Evolutionary conservation across 2,113 vertebrate genomes (phyloP).

Genomic region (Oophaga pumilio): DNA sequence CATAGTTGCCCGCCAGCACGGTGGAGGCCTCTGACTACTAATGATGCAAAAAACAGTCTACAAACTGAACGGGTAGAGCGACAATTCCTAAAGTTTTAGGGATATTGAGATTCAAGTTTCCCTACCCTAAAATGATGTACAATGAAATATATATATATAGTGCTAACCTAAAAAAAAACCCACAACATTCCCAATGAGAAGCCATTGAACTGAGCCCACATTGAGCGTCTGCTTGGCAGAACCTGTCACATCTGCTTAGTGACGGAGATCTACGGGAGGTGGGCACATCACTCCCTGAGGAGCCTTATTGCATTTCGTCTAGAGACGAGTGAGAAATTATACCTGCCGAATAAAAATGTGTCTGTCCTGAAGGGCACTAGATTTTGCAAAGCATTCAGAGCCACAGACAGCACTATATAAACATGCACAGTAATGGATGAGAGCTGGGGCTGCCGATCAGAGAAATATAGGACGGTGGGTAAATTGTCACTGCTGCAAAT

Average conservation of each 20-base stretch:
- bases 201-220: background rate
- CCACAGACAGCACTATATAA: constrained; percentile 4
- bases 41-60: background rate
- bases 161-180: background rate
- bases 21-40: background rate
- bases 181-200: background rate
- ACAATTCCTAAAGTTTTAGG: background rate
- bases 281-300: background rate
- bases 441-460: background rate
- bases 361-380: constrained; percentile 10
- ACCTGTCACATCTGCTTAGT: constrained; percentile 27
- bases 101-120: no score
- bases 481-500: constrained; percentile 28
- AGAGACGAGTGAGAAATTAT: constrained; percentile 26
- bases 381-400: constrained; percentile 30
- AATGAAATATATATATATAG: no score
- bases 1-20: background rate
- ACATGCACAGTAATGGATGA: constrained; percentile 19
- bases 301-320: constrained; percentile 45
- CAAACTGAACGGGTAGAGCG: background rate
- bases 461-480: background rate
- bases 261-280: background rate
- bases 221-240: constrained; percentile 35
- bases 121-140: no score
- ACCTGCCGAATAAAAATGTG: constrained; percentile 37